Base-by-base conservation (phyloP, 2,888 invertebrate genomes). In the Dryococelus australis region DNA sequence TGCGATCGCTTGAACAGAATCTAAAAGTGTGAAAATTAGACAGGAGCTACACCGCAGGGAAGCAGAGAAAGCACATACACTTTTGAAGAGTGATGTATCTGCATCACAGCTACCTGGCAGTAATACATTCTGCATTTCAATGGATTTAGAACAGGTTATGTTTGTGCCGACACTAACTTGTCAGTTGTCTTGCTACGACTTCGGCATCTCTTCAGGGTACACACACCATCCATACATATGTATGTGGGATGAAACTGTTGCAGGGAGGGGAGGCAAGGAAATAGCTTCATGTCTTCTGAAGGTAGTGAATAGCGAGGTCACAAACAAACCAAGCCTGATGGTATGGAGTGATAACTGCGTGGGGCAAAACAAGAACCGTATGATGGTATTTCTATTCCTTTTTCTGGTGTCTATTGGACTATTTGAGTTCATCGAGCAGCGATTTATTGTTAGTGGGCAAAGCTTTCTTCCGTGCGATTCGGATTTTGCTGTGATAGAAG, bases 71-170 rank as follows among this genome's bases (percentile, higher is more conserved):
- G 87, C 88, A 43, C 80, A 88, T 2, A 87, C 65, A 65, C 81
- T 81, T 47, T 85, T 89, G 78, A 87, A 88, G 84, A 53, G 87
- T 27, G 79, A 88, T 53, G 86, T 80, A 27, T 80, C 78, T n/a
- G 26, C 47, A 13, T 86, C 88, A 83, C 87, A 89, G 87, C 35
- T 87, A 51, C 89, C 89, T 26, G 26, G 79, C 93, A 89, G 89
- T 86, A 88, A 86, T 78, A 88, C 78, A 53, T 88, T 89, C 85
- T 88, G 85, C 24, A 53, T 89, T 26, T 85, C 90, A 28, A 89
- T 91, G 88, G 91, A 91, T 88, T 88, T 91, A 86, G 90, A 91
- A 88, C 90, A 91, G 89, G 91, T 91, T 43, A 87, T 91, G 85
- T 90, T 90, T 81, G 88, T 90, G 84, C 91, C 90, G 27, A 91